phyloP scores from a whole-genome alignment of 2,797 vertebrate species.

The Zenarchopterus dispar region DNA sequence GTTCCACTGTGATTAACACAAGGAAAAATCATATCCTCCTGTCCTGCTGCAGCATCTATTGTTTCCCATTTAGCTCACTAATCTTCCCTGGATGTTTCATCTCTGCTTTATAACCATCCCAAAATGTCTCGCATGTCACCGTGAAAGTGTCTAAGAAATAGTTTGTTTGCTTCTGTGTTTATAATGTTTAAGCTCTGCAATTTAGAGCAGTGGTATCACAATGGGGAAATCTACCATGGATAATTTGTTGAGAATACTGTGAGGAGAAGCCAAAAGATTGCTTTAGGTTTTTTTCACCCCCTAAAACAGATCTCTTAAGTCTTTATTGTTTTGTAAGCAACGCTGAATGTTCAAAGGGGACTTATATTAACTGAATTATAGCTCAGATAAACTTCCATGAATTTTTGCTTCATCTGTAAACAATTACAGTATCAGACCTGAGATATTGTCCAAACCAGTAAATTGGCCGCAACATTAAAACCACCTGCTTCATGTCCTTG shows the following conservation, averaged over 20 bases:
- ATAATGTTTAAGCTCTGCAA: constrained; percentile 62
- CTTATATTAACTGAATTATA: constrained; percentile 27
- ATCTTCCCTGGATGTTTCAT: constrained; percentile 71
- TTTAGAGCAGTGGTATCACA: constrained; percentile 69
- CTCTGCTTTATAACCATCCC: constrained; percentile 58
- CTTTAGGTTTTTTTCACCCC: constrained; percentile 26
- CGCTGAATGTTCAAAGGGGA: constrained; percentile 34
- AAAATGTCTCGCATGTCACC: constrained; percentile 71
- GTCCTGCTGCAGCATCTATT: constrained; percentile 62
- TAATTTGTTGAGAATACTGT: constrained; percentile 74
- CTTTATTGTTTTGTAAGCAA: constrained; percentile 60
- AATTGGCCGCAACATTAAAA: not conserved
- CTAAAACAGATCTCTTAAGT: constrained; percentile 44
- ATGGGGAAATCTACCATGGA: constrained; percentile 76
- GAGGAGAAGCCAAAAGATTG: constrained; percentile 61
- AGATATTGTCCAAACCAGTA: not conserved
- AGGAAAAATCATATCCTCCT: constrained; percentile 76
- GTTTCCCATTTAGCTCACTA: constrained; percentile 73
- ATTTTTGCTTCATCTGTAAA: constrained; percentile 34
- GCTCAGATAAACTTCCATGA: constrained; percentile 28
- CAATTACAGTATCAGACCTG: constrained; percentile 15
- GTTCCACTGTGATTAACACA: constrained; percentile 80
- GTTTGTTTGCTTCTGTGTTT: constrained; percentile 39
- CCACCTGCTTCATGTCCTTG: not conserved
- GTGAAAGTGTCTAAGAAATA: constrained; percentile 51